Evolutionary conservation across 2,113 vertebrate genomes (phyloP).

Genomic region (Microcebus ravelobensis): DNA sequence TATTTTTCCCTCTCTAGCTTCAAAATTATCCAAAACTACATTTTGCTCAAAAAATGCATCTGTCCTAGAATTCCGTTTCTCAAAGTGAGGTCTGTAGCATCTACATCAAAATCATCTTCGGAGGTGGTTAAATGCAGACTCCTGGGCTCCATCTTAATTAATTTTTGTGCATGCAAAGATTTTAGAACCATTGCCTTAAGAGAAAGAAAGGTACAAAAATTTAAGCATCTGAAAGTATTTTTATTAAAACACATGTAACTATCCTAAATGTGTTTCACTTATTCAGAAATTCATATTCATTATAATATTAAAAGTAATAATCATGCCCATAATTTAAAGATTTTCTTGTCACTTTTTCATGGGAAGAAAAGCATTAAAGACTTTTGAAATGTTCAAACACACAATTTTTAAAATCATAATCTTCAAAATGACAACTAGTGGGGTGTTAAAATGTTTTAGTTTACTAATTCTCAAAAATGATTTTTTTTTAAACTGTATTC

Average conservation of each 20-base stretch:
- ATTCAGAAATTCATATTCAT: conserved; percentile 24
- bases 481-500: conserved; percentile 37
- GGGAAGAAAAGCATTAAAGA: conserved; percentile 29
- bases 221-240: neutral
- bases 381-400: neutral
- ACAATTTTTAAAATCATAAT: conserved; percentile 43
- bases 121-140: conserved; percentile 1
- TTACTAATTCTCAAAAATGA: conserved; percentile 49
- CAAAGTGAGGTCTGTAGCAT: neutral
- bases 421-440: conserved; percentile 45
- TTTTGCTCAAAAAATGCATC: conserved; percentile 39
- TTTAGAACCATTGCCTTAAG: neutral
- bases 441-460: neutral
- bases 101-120: neutral
- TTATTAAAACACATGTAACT: conserved; percentile 34
- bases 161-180: neutral
- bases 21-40: conserved; percentile 23
- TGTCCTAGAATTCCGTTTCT: neutral
- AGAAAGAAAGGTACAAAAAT: conserved; percentile 32
- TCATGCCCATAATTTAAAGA: conserved; percentile 35
- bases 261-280: conserved; percentile 21
- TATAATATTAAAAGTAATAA: conserved; percentile 55
- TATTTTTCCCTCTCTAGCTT: neutral
- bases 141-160: neutral
- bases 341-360: neutral